These are phyloP conservation scores for Hypanus sabinus DNA, from an alignment of 2,113 vertebrate species.

Conservation along the genomic window DNA sequence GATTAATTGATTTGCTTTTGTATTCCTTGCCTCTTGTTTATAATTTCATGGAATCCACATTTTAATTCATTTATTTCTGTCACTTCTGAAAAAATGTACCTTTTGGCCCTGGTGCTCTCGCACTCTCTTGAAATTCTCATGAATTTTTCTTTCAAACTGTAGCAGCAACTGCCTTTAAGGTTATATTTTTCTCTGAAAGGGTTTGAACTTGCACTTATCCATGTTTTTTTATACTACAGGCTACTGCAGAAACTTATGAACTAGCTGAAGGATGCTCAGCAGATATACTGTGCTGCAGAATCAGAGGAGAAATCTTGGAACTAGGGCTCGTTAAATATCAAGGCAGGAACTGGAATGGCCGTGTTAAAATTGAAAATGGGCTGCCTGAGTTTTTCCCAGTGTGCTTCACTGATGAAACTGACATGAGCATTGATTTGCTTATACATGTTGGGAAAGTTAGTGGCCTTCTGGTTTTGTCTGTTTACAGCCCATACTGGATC, in stretches of 20 bases:
- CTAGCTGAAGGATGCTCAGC: conserved; percentile 70
- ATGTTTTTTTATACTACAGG: conserved; percentile 57
- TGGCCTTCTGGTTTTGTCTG: conserved; percentile 63
- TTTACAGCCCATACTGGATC: conserved; percentile 93
- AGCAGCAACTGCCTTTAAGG: background rate
- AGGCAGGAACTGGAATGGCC: conserved; percentile 80
- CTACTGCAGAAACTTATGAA: conserved; percentile 66
- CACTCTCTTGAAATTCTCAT: background rate
- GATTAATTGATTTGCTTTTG: too few species aligned
- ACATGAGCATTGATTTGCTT: conserved; percentile 62
- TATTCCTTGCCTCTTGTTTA: too few species aligned
- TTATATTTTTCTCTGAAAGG: background rate
- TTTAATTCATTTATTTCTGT: too few species aligned
- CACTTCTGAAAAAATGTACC: background rate
- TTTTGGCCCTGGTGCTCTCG: too few species aligned
- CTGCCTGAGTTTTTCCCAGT: conserved; percentile 73
- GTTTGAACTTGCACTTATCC: background rate
- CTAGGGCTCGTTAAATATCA: conserved; percentile 77
- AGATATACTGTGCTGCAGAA: conserved; percentile 72
- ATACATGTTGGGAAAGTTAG: conserved; percentile 56
- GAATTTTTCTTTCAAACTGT: background rate
- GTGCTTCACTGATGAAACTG: conserved; percentile 60
- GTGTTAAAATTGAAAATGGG: conserved; percentile 57
- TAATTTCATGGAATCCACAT: too few species aligned
- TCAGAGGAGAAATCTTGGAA: conserved; percentile 76